Conservation (phyloP, 2,888 invertebrate genomes). For the Papilio gigon region DNA sequence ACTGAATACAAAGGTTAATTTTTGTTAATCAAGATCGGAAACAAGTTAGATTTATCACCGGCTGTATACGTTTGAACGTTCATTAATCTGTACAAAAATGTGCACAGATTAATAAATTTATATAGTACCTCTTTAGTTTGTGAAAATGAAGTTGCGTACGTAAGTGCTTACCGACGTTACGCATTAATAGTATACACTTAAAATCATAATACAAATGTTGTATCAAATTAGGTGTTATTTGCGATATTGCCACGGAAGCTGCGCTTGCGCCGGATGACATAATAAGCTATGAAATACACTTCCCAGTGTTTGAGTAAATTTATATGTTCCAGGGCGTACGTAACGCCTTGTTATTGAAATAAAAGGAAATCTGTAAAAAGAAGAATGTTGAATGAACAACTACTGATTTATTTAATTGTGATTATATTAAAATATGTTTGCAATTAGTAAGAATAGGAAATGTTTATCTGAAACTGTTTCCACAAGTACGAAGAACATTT, state of each 20-base stretch:
- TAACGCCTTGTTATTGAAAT: slow-evolving; percentile 11
- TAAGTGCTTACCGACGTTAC: neutral
- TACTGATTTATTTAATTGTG: too few relatives aligned
- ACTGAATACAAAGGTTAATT: too few relatives aligned
- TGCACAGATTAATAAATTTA: neutral
- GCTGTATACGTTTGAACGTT: too few relatives aligned
- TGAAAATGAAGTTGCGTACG: neutral
- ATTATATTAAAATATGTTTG: too few relatives aligned
- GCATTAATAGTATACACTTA: neutral
- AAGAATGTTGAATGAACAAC: too few relatives aligned
- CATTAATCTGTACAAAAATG: neutral
- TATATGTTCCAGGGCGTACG: neutral
- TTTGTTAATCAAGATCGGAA: too few relatives aligned
- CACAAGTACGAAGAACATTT: too few relatives aligned
- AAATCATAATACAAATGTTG: neutral
- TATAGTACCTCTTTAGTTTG: neutral
- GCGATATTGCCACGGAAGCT: neutral
- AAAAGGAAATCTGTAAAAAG: too few relatives aligned
- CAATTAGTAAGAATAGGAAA: too few relatives aligned
- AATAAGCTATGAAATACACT: slow-evolving; percentile 15
- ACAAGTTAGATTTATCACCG: too few relatives aligned
- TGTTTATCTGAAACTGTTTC: too few relatives aligned
- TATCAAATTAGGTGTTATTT: slow-evolving; percentile 17
- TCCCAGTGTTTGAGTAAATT: neutral
- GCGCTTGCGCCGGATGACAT: slow-evolving; percentile 13